These are phyloP conservation scores for Daktulosphaira vitifoliae DNA, from an alignment of 1,140 invertebrate genomes.

Conservation along the genomic window DNA sequence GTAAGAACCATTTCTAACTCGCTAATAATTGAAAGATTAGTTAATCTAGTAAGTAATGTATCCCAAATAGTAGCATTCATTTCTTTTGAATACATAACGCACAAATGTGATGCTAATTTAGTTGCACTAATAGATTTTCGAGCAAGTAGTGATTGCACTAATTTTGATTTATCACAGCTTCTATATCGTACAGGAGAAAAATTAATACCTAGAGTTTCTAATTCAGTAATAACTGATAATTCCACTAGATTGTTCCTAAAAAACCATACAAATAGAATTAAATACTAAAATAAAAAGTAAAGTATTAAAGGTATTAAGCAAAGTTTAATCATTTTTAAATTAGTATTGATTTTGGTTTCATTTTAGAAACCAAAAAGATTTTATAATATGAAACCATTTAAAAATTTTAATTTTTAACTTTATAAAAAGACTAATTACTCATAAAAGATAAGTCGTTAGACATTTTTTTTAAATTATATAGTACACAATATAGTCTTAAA, in stretches of 20 bases:
- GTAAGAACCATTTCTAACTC: conserved; percentile 24
- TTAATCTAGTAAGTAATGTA: conserved; percentile 28
- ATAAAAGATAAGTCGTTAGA: no score
- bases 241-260: conserved; percentile 42
- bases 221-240: conserved; percentile 43
- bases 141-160: conserved; percentile 10
- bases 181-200: conserved; percentile 27
- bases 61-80: conserved; percentile 20
- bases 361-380: no score
- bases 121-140: conserved; percentile 6
- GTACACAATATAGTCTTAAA: no score
- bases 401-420: no score
- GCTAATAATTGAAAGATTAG: conserved; percentile 9
- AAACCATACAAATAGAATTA: conserved; percentile 25
- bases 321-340: no score
- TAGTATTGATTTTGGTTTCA: no score
- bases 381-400: no score
- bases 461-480: no score
- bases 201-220: conserved; percentile 44
- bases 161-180: conserved; percentile 21
- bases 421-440: no score
- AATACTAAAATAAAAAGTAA: conserved; percentile 3
- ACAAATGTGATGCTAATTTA: conserved; percentile 26
- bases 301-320: no score
- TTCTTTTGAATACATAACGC: conserved; percentile 1